Base-by-base conservation (phyloP, 2,113 vertebrate species). In the Grammomys surdaster region DNA sequence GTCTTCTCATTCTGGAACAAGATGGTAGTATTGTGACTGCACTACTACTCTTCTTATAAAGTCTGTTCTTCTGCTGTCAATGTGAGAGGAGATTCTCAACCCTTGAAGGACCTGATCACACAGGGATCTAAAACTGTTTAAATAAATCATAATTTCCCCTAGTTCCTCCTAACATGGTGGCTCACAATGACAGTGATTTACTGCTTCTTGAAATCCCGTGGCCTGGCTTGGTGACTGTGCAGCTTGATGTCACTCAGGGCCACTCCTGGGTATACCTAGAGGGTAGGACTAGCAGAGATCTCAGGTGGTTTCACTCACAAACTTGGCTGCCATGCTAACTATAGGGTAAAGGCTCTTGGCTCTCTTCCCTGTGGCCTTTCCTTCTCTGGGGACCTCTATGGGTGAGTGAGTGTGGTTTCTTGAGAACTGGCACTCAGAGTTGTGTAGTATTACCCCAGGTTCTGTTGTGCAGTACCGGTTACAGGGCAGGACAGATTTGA, bases 121-220 rank as follows among this genome's bases (percentile, higher is more conserved):
- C 58, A 40, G 9, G 26, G 6, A 14, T 43, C 4, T 19, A 81
- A 56, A 89, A 70, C 56, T 58, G 72, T 77, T 43, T 20, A 13
- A 76, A 46, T 20, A 31, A 70, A 51, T 86, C 89, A 82, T n/a
- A 65, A 9, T 76, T 96, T 93, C 81, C 51, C 43, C n/a, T 65
- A 56, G 31, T 60, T 69, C 54, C 40, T 31, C 56, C 67, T 54
- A 73, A n/a, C 3, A 0, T 22, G 11, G 33, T 56, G 33, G 22
- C 28, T 84, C 80, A 51, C 24, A 73, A 46, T 14, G 72, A 51
- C 1, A 48, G 40, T 16, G n/a, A 28, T 77, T 75, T 26, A 40
- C 33, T 54, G 17, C 7, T 92, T 67, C 81, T 95, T 43, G 40
- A 0, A 22, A 9, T n/a, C 56, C 24, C 22, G n/a, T 70, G 54